These are phyloP conservation scores for Tetragonula clypearis DNA, from an alignment of 1,140 invertebrate genomes.

Conservation along the genomic window DNA sequence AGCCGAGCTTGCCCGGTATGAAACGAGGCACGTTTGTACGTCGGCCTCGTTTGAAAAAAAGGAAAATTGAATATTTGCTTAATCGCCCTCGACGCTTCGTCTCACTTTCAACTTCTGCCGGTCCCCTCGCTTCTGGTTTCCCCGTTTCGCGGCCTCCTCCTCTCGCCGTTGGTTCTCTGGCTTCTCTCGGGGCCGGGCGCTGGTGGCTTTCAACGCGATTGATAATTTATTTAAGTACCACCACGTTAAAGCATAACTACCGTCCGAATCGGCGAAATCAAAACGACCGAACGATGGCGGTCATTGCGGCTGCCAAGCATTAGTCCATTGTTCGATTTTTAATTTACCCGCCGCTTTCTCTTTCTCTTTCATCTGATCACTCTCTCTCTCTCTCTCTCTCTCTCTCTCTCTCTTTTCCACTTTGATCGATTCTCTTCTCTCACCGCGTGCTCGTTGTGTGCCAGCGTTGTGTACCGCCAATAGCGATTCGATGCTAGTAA, in stretches of 20 bases:
- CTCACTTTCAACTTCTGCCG: slow-evolving; percentile 50
- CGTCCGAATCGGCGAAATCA: slow-evolving; percentile 63
- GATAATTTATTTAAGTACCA: slow-evolving; percentile 75
- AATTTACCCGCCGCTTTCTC: slow-evolving; percentile 43
- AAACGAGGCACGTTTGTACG: slow-evolving; percentile 46
- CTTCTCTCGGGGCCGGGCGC: background rate
- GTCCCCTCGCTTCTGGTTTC: slow-evolving; percentile 35
- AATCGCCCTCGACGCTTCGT: slow-evolving; percentile 56
- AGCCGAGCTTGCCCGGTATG: slow-evolving; percentile 29
- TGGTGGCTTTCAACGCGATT: slow-evolving; percentile 68
- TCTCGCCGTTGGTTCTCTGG: background rate
- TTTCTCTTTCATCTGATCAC: background rate
- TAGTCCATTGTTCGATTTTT: slow-evolving; percentile 65
- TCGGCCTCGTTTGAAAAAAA: slow-evolving; percentile 33
- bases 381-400: background rate
- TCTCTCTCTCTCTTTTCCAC: too few species aligned
- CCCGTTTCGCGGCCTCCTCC: slow-evolving; percentile 26
- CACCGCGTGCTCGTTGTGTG: background rate
- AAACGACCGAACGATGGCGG: slow-evolving; percentile 54
- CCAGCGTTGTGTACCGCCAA: background rate
- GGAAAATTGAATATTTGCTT: slow-evolving; percentile 66
- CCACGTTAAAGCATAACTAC: slow-evolving; percentile 65
- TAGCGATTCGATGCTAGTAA: background rate
- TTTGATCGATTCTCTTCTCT: slow-evolving; percentile 50
- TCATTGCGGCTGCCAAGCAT: slow-evolving; percentile 32